These are phyloP conservation scores for Rhodinocichla rosea DNA, from an alignment of 2,113 vertebrate genomes.

Conservation along the genomic window DNA sequence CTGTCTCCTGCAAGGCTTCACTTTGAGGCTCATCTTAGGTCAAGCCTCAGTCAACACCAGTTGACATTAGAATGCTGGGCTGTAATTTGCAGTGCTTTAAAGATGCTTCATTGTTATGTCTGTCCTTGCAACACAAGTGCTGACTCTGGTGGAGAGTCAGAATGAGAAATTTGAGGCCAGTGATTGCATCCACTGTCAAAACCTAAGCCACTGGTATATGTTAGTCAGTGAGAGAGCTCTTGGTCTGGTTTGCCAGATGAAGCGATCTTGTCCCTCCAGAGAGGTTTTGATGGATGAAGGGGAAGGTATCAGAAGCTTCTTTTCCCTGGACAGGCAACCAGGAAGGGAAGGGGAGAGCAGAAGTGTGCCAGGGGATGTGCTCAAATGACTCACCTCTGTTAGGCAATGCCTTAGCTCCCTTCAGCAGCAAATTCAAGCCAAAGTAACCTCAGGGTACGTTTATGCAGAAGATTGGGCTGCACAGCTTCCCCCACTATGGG, in stretches of 20 bases:
- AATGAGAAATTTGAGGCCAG: not conserved
- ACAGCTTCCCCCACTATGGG: not conserved
- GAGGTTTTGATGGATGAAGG: not conserved
- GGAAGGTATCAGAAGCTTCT: not conserved
- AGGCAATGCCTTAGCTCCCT: not conserved
- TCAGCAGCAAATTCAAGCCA: not conserved
- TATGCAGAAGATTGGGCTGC: not conserved
- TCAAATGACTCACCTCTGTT: not conserved
- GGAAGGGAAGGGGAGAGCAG: not conserved
- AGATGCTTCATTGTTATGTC: not conserved
- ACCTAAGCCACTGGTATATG: not conserved
- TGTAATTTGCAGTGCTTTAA: not conserved
- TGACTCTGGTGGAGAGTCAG: not conserved
- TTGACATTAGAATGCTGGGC: not conserved
- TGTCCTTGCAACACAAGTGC: not conserved
- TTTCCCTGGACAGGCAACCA: not conserved
- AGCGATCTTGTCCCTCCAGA: not conserved
- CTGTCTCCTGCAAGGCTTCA: not conserved
- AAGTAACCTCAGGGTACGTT: not conserved
- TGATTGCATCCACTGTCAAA: not conserved
- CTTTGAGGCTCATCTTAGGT: not conserved
- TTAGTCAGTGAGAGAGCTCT: not conserved
- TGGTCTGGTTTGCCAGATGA: not conserved
- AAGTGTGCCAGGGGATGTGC: not conserved
- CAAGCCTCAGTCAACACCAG: not conserved